These are phyloP conservation scores for Sinocyclocheilus anshuiensis DNA, from an alignment of 2,113 vertebrate genomes.

Conservation along the genomic window DNA sequence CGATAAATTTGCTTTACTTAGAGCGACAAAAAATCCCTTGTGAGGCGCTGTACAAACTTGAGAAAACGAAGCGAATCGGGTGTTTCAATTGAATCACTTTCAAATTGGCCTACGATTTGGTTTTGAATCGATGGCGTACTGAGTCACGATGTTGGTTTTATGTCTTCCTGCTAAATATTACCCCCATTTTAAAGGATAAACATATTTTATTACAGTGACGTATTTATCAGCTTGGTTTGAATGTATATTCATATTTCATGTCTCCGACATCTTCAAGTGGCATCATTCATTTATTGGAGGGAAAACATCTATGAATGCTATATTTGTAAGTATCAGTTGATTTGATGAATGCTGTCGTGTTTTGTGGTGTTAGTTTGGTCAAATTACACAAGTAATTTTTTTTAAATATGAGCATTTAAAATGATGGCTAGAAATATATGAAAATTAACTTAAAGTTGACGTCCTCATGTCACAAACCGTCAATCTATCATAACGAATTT, in stretches of 20 bases:
- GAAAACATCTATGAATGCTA: background rate
- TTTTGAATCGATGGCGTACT: background rate
- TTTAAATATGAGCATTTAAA: too few relatives aligned
- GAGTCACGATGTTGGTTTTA: background rate
- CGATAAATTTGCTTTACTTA: background rate
- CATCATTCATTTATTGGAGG: background rate
- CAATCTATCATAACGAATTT: too few relatives aligned
- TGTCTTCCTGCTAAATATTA: background rate
- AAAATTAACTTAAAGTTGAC: too few relatives aligned
- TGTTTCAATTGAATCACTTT: background rate
- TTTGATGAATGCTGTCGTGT: background rate
- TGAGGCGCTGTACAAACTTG: too few relatives aligned
- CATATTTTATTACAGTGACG: background rate
- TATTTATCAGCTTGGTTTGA: background rate
- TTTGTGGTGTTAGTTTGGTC: background rate
- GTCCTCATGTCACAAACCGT: too few relatives aligned
- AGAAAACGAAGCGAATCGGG: background rate
- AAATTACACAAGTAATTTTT: background rate
- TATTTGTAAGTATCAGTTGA: background rate
- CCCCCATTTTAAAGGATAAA: background rate
- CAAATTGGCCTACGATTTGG: background rate
- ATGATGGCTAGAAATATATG: too few relatives aligned
- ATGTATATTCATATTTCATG: background rate
- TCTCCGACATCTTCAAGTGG: background rate
- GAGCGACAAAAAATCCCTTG: too few relatives aligned